These are phyloP conservation scores for Dryas iulia DNA, from an alignment of 1,140 invertebrate species.

Conservation along the genomic window DNA sequence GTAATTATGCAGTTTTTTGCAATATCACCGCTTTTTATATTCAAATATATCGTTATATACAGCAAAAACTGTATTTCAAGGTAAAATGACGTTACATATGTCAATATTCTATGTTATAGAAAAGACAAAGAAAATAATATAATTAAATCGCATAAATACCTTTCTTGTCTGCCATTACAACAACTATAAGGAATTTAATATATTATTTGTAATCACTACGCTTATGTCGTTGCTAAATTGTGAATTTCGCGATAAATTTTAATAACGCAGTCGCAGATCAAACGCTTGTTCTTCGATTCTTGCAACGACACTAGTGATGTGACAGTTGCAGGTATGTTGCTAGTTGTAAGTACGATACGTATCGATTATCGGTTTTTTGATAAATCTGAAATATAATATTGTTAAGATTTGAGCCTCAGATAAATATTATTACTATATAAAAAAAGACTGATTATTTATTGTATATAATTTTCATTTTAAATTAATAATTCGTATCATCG, in stretches of 20 bases:
- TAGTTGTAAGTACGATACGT: background rate
- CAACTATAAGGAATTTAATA: slow-evolving; percentile 53
- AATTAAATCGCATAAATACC: slow-evolving; percentile 70
- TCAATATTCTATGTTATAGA: slow-evolving; percentile 54
- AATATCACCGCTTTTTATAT: slow-evolving; percentile 4
- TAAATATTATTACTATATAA: too few species aligned
- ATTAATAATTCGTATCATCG: too few species aligned
- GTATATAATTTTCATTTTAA: too few species aligned
- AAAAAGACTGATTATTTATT: too few species aligned
- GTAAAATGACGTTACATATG: slow-evolving; percentile 72
- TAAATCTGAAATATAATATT: background rate
- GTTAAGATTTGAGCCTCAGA: too few species aligned
- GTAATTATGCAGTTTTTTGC: slow-evolving; percentile 5
- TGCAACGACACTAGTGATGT: slow-evolving; percentile 52
- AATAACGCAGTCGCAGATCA: slow-evolving; percentile 40
- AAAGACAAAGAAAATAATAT: slow-evolving; percentile 66
- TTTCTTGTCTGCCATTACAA: slow-evolving; percentile 76
- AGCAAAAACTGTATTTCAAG: slow-evolving; percentile 47
- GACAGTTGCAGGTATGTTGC: background rate
- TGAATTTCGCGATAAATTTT: slow-evolving; percentile 49
- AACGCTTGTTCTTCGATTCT: slow-evolving; percentile 46
- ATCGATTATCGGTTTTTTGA: background rate
- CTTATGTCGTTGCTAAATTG: slow-evolving; percentile 39
- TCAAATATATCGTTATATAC: slow-evolving; percentile 19
- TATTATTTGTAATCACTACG: slow-evolving; percentile 46